phyloP scores from a whole-genome alignment of 2,113 vertebrate genomes.

The Eudyptes chrysolophus region DNA sequence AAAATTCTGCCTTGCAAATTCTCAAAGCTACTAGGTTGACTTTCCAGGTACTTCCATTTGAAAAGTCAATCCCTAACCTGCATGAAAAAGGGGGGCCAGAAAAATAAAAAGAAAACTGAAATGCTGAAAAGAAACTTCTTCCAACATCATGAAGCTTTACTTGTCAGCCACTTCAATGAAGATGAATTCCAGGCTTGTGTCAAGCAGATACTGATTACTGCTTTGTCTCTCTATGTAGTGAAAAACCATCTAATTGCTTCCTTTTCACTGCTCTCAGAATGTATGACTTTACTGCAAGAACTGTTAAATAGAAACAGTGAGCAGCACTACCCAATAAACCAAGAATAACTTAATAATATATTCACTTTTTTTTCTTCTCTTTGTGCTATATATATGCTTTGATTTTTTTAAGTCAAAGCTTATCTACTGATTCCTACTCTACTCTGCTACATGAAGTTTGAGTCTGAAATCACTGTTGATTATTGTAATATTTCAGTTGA shows the following conservation, averaged over 20 bases:
- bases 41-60: background rate
- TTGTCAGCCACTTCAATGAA: background rate
- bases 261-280: background rate
- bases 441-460: background rate
- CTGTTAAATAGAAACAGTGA: background rate
- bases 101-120: background rate
- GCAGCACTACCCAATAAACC: background rate
- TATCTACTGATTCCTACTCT: background rate
- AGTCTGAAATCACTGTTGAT: background rate
- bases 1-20: background rate
- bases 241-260: background rate
- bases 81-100: background rate
- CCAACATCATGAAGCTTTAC: background rate
- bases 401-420: background rate
- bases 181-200: background rate
- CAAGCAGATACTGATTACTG: background rate
- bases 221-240: background rate
- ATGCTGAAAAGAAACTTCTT: background rate
- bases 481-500: background rate
- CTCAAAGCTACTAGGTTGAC: background rate
- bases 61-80: background rate
- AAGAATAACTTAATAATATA: background rate
- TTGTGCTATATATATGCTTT: background rate
- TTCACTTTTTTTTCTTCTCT: background rate
- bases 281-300: background rate